Conservation (phyloP, 2,888 invertebrate genomes). For the Agrypnus murinus region DNA sequence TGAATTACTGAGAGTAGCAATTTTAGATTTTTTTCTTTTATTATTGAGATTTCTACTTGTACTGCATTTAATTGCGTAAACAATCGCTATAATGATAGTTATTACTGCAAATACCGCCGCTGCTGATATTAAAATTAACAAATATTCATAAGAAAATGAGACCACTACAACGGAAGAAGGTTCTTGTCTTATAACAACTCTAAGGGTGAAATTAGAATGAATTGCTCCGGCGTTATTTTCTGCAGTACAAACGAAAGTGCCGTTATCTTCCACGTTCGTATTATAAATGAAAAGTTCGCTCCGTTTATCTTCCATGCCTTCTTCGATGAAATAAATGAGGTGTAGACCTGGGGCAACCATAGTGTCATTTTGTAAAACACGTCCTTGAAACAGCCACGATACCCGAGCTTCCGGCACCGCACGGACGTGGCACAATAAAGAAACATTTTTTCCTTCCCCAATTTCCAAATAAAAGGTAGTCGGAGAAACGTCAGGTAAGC, state of each 20-base stretch:
- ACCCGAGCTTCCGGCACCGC: constrained; percentile 88
- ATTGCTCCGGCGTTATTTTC: constrained; percentile 89
- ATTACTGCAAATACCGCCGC: constrained; percentile 79
- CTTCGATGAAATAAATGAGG: constrained; percentile 82
- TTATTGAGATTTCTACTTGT: constrained; percentile 69
- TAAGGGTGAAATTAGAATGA: constrained; percentile 87
- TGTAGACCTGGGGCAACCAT: constrained; percentile 79
- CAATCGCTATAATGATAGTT: constrained; percentile 79
- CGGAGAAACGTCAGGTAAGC: constrained; percentile 85
- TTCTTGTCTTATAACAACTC: constrained; percentile 83
- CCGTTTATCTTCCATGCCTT: constrained; percentile 82
- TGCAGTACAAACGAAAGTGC: constrained; percentile 89
- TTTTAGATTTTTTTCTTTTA: constrained; percentile 74
- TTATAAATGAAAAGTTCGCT: constrained; percentile 87
- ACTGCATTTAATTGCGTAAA: constrained; percentile 69
- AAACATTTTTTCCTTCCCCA: constrained; percentile 87
- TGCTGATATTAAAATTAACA: constrained; percentile 81
- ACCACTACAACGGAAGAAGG: constrained; percentile 68
- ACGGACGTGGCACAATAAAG: constrained; percentile 85
- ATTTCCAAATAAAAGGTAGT: constrained; percentile 85
- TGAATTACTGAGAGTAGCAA: constrained; percentile 69
- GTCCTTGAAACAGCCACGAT: constrained; percentile 89
- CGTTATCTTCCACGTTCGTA: constrained; percentile 86
- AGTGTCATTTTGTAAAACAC: constrained; percentile 85
- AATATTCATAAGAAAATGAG: constrained; percentile 79